These are phyloP conservation scores for Tenthredo mesomela DNA, from an alignment of 2,888 invertebrate species.

Conservation along the genomic window DNA sequence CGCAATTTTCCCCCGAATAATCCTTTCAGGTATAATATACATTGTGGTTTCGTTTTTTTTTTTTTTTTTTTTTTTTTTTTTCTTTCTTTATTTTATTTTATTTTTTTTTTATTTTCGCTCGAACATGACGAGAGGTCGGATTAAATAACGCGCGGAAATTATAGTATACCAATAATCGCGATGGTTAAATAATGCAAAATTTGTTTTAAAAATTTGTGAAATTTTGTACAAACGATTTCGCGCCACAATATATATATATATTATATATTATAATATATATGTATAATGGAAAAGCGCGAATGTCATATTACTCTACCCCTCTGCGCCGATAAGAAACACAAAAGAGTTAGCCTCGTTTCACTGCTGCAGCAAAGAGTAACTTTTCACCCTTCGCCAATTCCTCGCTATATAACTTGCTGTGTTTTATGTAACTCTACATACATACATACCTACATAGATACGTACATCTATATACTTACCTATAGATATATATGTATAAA, in stretches of 20 bases:
- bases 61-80: no score
- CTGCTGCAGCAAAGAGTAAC: conserved; percentile 11
- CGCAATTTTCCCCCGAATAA: not conserved
- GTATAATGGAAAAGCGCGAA: not conserved
- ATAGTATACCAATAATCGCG: not conserved
- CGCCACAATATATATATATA: not conserved
- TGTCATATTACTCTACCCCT: not conserved
- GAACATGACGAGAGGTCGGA: not conserved
- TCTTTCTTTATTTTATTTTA: no score
- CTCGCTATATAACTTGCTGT: conserved; percentile 28
- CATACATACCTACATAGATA: not conserved
- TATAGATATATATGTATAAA: not conserved
- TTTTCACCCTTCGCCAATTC: conserved; percentile 33
- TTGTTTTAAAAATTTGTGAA: not conserved
- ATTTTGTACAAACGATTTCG: not conserved
- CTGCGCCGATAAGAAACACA: not conserved
- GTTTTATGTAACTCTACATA: not conserved
- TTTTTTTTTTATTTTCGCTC: not conserved
- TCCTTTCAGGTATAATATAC: no score
- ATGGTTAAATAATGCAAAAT: no score
- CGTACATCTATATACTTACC: not conserved
- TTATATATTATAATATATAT: not conserved
- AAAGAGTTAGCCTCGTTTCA: conserved; percentile 20
- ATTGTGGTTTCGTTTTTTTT: no score
- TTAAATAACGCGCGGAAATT: not conserved